A percentile compares a stretch with the other conserved stretches of the same genome.
These are phyloP conservation scores for Tenthredo mesomela DNA, from an alignment of 2,888 invertebrate species.

Conservation along the genomic window DNA sequence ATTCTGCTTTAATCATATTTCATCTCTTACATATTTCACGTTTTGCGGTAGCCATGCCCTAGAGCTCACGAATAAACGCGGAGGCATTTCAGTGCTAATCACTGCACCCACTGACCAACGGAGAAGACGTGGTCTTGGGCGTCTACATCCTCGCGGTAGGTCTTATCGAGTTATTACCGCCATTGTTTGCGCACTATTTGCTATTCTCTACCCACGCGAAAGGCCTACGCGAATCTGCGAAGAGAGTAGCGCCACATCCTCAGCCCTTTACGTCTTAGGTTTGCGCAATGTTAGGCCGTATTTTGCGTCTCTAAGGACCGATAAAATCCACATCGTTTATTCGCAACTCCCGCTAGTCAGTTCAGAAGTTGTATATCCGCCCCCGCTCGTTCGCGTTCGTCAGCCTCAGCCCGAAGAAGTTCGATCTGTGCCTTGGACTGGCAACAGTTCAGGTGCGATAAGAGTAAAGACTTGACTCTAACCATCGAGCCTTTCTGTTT, in stretches of 20 bases:
- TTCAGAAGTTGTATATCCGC: not conserved
- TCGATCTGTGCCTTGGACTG: constrained; percentile 22
- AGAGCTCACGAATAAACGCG: not conserved
- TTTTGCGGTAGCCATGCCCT: not conserved
- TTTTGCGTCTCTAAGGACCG: constrained; percentile 31
- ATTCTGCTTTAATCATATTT: not conserved
- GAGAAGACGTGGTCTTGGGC: not conserved
- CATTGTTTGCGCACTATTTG: constrained; percentile 40
- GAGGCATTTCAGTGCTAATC: constrained; percentile 22
- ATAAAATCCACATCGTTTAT: constrained; percentile 35
- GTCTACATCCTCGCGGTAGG: not conserved
- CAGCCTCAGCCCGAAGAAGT: not conserved
- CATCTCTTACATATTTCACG: not conserved
- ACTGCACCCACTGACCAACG: not conserved
- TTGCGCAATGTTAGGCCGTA: constrained; percentile 26
- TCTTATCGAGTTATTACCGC: constrained; percentile 38
- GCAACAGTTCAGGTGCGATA: not conserved
- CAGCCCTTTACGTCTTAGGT: not conserved
- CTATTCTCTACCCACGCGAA: constrained; percentile 39
- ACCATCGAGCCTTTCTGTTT: not conserved
- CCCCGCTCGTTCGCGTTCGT: not conserved
- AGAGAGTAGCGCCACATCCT: not conserved
- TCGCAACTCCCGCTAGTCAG: not conserved
- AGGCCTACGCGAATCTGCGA: constrained; percentile 13
- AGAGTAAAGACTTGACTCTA: not conserved